A percentile compares a stretch with the other conserved stretches of the same genome.
Conservation (phyloP, 2,888 invertebrate genomes). For the Drosophila percnosoma region DNA sequence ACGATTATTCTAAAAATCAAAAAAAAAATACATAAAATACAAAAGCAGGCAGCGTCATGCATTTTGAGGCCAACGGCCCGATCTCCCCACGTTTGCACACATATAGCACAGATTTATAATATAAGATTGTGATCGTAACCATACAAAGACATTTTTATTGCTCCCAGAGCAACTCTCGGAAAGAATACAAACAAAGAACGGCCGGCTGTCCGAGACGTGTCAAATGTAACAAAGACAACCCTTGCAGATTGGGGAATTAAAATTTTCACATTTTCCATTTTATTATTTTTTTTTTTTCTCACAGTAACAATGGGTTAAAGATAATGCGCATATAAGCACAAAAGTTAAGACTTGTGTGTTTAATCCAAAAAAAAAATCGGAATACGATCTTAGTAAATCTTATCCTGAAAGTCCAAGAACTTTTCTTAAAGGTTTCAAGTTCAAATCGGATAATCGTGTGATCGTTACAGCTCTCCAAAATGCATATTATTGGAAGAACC, state of each 20-base stretch:
- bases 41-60: neutral
- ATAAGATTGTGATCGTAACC: neutral
- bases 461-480: neutral
- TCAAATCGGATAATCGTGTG: neutral
- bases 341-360: neutral
- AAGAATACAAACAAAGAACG: neutral
- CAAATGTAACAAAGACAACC: neutral
- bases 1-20: neutral
- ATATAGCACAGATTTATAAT: neutral
- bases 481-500: neutral
- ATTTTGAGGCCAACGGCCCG: neutral
- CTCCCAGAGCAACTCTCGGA: neutral
- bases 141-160: neutral
- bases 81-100: neutral
- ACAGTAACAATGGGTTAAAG: neutral
- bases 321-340: neutral
- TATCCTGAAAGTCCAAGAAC: neutral
- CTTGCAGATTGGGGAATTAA: neutral
- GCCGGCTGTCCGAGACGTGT: neutral
- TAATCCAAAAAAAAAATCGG: neutral
- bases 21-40: neutral
- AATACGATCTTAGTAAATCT: neutral
- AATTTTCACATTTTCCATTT: neutral
- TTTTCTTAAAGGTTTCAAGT: neutral
- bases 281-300: neutral